Percentiles rank a stretch among this genome's conserved stretches.
phyloP scores from a whole-genome alignment of 2,797 vertebrate genomes.

The Discoglossus pictus region DNA sequence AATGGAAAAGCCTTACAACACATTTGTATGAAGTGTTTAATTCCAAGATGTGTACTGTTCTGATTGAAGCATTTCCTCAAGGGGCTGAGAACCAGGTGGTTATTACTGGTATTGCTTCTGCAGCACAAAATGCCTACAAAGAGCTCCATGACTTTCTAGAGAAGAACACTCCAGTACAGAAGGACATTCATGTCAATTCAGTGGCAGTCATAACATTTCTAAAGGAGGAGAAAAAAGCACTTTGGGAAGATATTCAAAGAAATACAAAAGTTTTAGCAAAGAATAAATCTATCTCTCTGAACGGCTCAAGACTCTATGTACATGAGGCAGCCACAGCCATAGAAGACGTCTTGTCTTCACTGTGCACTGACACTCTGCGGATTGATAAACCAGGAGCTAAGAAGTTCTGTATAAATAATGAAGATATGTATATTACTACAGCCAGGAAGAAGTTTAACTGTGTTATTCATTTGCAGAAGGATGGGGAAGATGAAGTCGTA shows the following conservation, averaged over 20 bases:
- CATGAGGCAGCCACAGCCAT: constrained; percentile 53
- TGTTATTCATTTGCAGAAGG: constrained; percentile 69
- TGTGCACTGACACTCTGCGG: constrained; percentile 59
- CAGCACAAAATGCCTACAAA: constrained; percentile 63
- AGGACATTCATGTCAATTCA: constrained; percentile 58
- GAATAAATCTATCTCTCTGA: constrained; percentile 64
- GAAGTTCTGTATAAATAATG: constrained; percentile 70
- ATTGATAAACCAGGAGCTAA: constrained; percentile 78
- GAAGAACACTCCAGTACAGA: constrained; percentile 61
- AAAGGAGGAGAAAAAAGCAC: constrained; percentile 55
- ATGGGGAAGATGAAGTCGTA: constrained; percentile 26
- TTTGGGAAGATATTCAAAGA: constrained; percentile 53
- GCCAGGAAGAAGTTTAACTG: constrained; percentile 62
- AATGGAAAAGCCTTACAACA: constrained; percentile 64
- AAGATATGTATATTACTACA: constrained; percentile 50
- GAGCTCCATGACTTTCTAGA: constrained; percentile 67
- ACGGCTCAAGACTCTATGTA: constrained; percentile 69
- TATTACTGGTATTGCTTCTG: constrained; percentile 67
- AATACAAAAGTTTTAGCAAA: constrained; percentile 61
- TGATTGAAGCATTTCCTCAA: constrained; percentile 49
- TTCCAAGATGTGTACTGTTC: constrained; percentile 55
- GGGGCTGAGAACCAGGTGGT: constrained; percentile 53
- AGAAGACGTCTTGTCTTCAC: constrained; percentile 41
- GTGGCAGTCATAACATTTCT: constrained; percentile 68
- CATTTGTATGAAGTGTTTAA: constrained; percentile 57